A percentile compares a stretch with the other conserved stretches of the same genome.
Conservation (phyloP, 2,797 vertebrate genomes). For the Enteromius thamalakanensis region DNA sequence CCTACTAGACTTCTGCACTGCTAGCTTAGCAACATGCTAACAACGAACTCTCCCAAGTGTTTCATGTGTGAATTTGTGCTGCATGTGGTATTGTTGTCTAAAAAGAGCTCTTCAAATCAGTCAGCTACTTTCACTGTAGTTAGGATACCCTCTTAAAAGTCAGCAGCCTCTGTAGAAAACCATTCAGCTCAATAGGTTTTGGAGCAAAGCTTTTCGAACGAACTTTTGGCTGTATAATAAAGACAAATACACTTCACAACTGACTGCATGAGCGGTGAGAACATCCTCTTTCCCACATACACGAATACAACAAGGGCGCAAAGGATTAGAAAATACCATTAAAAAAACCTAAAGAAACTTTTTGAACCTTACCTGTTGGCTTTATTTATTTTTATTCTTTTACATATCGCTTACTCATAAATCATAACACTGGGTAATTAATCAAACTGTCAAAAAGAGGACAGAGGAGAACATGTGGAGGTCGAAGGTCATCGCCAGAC, state of each 20-base stretch:
- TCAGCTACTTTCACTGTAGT: background rate
- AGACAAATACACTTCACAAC: constrained; percentile 3
- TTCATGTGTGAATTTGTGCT: background rate
- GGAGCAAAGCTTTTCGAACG: background rate
- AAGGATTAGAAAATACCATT: background rate
- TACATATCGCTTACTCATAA: constrained; percentile 99
- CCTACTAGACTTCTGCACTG: background rate
- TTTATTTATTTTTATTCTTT: constrained; percentile 89
- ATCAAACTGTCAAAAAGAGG: constrained; percentile 99
- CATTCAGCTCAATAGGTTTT: background rate
- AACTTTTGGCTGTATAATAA: background rate
- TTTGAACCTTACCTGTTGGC: constrained; percentile 95
- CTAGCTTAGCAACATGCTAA: constrained; percentile 4
- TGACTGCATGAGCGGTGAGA: background rate
- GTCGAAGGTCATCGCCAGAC: constrained; percentile 95
- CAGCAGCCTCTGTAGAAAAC: background rate
- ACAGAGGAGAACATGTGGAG: constrained; percentile 90
- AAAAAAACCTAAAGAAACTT: constrained; percentile 68
- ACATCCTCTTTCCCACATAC: background rate
- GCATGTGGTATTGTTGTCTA: background rate
- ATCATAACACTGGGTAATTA: constrained; percentile 99
- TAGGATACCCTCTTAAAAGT: background rate
- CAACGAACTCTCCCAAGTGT: background rate
- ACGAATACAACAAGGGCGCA: background rate
- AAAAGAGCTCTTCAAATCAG: background rate